Evolutionary conservation across 2,797 vertebrate genomes (phyloP), one percentile per base, ranked within the genome.

Genomic region (Dromococcyx pavoninus): DNA sequence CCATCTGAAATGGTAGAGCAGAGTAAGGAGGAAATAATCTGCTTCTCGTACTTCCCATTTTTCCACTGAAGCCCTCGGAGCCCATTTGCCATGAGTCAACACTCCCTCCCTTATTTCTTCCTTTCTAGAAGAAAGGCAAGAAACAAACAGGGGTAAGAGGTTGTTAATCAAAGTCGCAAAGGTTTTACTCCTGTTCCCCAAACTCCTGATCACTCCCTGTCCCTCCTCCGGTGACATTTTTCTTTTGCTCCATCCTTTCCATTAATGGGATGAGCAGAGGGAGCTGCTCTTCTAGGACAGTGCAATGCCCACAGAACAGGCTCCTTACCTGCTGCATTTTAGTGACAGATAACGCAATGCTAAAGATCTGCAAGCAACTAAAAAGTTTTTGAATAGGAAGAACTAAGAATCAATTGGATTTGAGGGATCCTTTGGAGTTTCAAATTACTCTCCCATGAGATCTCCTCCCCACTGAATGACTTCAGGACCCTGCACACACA

Each of bases 301-400:
- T 11, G 48, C 66, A 2, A 9, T 2, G 13, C 27, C 58, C 43
- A n/a, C 33, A 13, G 8, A 41, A 28, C 74, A 91, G 33, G 44
- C 39, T 46, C 41, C 43, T 43, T 30, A 13, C 10, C 2, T 10
- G 8, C 8, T 30, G 23, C 3, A 3, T 3, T 33, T 28, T 13
- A 37, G 22, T 28, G 19, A 37, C 44, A 57, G 30, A 11, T 77
- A n/a, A 1, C 0, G 24, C 28, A 58, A 32, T 69, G 21, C 64
- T 7, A 9, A 13, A 39, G 24, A 66, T 1, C 1, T 0, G 16
- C 4, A 28, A 33, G n/a, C 2, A 65, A 82, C 3, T 11, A 37
- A 46, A 33, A 53, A 48, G 3, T 18, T 2, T 23, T n/a, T 33
- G 44, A 53, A 88, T 91, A 24, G 25, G 21, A 82, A 89, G 9